These are phyloP conservation scores for Mionectes olivaceus DNA, from an alignment of 2,797 vertebrate genomes.

Conservation along the genomic window DNA sequence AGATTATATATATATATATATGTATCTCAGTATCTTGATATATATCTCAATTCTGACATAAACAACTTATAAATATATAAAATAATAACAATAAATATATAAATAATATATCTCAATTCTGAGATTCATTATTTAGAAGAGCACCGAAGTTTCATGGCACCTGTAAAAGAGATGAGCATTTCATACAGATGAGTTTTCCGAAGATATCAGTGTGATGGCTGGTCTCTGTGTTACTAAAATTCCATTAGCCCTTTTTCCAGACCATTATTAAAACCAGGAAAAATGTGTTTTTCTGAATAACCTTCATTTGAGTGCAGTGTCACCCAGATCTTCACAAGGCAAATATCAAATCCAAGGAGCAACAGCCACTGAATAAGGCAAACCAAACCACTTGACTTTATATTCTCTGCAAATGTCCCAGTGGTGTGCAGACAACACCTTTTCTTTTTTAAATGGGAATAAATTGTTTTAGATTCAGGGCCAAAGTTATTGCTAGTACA, in stretches of 20 bases:
- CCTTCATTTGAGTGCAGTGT: not conserved
- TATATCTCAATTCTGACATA: not conserved
- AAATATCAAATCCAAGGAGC: not conserved
- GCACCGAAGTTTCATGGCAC: not conserved
- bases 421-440: not conserved
- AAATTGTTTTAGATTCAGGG: not conserved
- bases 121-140: not conserved
- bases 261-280: constrained; percentile 2
- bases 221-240: not conserved
- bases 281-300: constrained; percentile 33
- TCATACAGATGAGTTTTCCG: not conserved
- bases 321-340: not conserved
- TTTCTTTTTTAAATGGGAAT: not conserved
- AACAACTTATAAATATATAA: not conserved
- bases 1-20: not conserved
- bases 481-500: not conserved
- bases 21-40: not conserved
- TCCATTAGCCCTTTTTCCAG: constrained; percentile 13
- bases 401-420: not conserved
- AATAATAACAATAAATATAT: not conserved
- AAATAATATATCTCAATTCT: not conserved
- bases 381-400: not conserved
- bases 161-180: not conserved
- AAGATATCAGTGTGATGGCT: not conserved
- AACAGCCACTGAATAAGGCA: not conserved